Percentiles rank a stretch among this genome's conserved stretches.
These are phyloP conservation scores for Alfaro cultratus DNA, from an alignment of 2,797 vertebrate species.

Conservation along the genomic window DNA sequence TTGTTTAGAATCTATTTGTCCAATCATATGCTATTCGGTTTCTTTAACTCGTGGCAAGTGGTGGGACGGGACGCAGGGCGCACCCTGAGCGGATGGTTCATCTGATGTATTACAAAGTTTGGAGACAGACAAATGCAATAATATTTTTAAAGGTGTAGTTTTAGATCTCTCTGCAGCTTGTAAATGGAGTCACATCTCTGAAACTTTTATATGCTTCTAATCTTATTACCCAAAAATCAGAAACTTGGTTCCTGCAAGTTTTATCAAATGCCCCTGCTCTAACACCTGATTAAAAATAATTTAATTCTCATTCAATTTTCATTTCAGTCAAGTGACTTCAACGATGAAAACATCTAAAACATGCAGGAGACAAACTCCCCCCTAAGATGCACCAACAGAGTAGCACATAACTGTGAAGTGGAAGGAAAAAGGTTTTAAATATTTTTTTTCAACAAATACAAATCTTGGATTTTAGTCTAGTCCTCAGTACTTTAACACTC, in stretches of 20 bases:
- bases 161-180: neutral
- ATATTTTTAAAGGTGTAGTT: neutral
- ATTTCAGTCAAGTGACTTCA: neutral
- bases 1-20: slow-evolving; percentile 22
- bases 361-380: neutral
- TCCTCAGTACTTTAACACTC: neutral
- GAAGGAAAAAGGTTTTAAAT: neutral
- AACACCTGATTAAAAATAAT: neutral
- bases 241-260: neutral
- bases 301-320: neutral
- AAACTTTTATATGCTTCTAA: neutral
- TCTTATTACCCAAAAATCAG: neutral
- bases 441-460: neutral
- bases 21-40: slow-evolving; percentile 25
- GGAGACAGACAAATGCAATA: slow-evolving; percentile 10
- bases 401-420: neutral
- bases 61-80: neutral
- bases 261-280: neutral
- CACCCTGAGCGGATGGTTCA: slow-evolving; percentile 21
- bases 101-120: slow-evolving; percentile 29
- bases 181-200: neutral
- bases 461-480: neutral
- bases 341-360: neutral
- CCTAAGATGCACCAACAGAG: neutral
- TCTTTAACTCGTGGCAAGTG: slow-evolving; percentile 23